Evolutionary conservation across 2,888 invertebrate genomes (phyloP), one percentile per base, ranked within the genome.

Genomic region (Trichopria drosophilae): DNA sequence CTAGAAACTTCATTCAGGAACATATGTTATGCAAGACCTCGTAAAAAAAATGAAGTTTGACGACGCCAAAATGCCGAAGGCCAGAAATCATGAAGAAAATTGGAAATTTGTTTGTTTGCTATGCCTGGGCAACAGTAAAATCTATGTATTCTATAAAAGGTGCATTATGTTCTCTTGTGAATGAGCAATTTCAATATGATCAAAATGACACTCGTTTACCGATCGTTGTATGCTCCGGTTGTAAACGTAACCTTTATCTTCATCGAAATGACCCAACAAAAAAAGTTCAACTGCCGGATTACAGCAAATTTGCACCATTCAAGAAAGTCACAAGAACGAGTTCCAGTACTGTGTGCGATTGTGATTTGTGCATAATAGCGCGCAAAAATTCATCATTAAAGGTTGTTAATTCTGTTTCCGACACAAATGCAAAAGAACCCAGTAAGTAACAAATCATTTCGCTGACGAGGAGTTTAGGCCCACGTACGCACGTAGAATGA

Each of bases 111-210:
- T 34, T 16, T 34, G 34, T 16, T 18, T 34, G 3, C 15, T 34
- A 4, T 34, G 34, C 34, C 18, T 34, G 4, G 18, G 34, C 34
- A 34, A 34, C 18, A 34, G 34, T 34, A 34, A 34, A 34, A 34
- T n/a, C 34, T 34, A 34, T 34, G 34, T 20, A 34, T 34, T 20
- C 15, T 34, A 34, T 34, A 34, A 34, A 34, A 34, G 15, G 34
- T n/a, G 36, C 36, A n/a, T 36, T 36, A 10, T 12, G 18, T 36
- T 36, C 20, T 36, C 22, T 36, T 36, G n/a, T 36, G 3, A 9
- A 20, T 22, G 13, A 36, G 10, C 9, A 36, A 22, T 36, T 36
- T 19, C 18, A 20, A 22, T 36, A 36, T 13, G 36, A 22, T 36
- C 20, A 36, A 22, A 36, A 20, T 36, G 22, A 36, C 22, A 9